Evolutionary conservation across 1,140 invertebrate species (phyloP).

Genomic region (Vanessa tameamea): DNA sequence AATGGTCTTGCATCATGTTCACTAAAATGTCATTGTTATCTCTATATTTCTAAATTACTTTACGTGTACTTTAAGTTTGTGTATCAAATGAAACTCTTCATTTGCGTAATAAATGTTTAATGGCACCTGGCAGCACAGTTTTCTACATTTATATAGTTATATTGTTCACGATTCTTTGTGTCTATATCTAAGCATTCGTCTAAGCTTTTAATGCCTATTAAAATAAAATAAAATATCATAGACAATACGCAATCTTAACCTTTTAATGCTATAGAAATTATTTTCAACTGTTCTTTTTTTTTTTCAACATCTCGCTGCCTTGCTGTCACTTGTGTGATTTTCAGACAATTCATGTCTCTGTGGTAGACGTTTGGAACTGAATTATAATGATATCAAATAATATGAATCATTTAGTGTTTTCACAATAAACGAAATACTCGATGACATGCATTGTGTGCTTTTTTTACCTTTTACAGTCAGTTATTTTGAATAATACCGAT

Average conservation of each 20-base stretch:
- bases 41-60: constrained; percentile 3
- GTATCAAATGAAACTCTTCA: constrained; percentile 7
- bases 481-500: constrained; percentile 12
- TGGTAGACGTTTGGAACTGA: neutral
- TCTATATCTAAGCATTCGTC: neutral
- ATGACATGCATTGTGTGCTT: constrained; percentile 26
- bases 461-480: neutral
- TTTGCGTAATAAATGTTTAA: constrained; percentile 20
- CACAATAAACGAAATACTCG: neutral
- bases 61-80: constrained; percentile 29
- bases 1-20: neutral
- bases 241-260: neutral
- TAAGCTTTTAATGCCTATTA: constrained; percentile 16
- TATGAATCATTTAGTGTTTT: neutral
- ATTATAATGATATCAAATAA: neutral
- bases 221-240: neutral
- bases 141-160: constrained; percentile 7
- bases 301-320: constrained; percentile 6
- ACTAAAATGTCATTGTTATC: neutral
- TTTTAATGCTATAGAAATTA: neutral
- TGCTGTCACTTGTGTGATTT: constrained; percentile 9
- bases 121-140: constrained; percentile 22
- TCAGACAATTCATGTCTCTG: constrained; percentile 12
- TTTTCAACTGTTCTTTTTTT: neutral
- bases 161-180: constrained; percentile 3